A percentile compares a stretch with the other conserved stretches of the same genome.
These are phyloP conservation scores for Cephonodes hylas DNA, from an alignment of 2,888 invertebrate genomes.

Conservation along the genomic window DNA sequence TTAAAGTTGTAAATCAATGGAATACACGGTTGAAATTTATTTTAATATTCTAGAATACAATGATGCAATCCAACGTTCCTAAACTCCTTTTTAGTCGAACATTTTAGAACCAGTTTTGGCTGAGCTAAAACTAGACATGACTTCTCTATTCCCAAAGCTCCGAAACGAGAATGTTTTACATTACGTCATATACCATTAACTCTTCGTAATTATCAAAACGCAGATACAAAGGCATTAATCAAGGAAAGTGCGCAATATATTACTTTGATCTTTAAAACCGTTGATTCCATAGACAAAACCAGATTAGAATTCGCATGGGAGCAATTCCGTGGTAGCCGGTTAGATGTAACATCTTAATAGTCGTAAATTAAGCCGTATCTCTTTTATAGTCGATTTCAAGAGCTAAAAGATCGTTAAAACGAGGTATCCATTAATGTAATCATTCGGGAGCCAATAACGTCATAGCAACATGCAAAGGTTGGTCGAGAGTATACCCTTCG, in stretches of 20 bases:
- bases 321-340: slow-evolving; percentile 36
- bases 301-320: slow-evolving; percentile 50
- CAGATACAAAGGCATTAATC: not conserved
- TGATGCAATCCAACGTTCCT: not conserved
- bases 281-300: slow-evolving; percentile 7
- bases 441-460: slow-evolving; percentile 70
- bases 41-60: not conserved
- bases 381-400: slow-evolving; percentile 71
- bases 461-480: slow-evolving; percentile 65
- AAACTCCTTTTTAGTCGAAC: not conserved
- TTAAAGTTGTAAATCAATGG: not conserved
- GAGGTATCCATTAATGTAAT: slow-evolving; percentile 71
- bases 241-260: slow-evolving; percentile 8
- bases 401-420: slow-evolving; percentile 70
- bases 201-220: not conserved
- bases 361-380: slow-evolving; percentile 71
- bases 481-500: slow-evolving; percentile 27
- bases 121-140: not conserved
- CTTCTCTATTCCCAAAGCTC: not conserved
- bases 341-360: slow-evolving; percentile 56
- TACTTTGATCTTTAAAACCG: slow-evolving; percentile 6
- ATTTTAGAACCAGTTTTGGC: not conserved
- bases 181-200: not conserved
- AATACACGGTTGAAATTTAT: not conserved
- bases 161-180: not conserved